Conservation (phyloP, 2,113 vertebrate species). For the Dromiciops gliroides region DNA sequence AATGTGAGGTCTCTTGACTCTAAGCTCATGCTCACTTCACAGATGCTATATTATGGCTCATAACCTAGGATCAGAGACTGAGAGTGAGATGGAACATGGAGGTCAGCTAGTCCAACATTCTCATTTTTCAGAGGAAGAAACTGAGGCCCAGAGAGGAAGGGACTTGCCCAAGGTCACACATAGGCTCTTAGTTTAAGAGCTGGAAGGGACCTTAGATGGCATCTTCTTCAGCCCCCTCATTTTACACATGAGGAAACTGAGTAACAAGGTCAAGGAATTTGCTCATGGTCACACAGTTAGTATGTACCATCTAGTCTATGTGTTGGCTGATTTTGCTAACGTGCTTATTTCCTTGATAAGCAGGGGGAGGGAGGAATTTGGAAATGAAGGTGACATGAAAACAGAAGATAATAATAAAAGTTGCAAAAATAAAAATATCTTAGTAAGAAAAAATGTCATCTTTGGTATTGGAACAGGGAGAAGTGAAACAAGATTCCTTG, state of each 20-base stretch:
- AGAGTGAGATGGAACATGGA: background rate
- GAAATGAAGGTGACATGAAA: background rate
- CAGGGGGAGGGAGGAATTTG: background rate
- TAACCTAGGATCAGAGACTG: background rate
- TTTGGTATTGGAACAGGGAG: background rate
- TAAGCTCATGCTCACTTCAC: background rate
- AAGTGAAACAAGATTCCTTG: background rate
- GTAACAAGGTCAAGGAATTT: background rate
- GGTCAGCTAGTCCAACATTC: background rate
- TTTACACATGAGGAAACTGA: background rate
- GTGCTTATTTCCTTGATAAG: background rate
- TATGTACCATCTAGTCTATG: background rate
- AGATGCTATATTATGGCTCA: background rate
- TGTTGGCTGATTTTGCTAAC: background rate
- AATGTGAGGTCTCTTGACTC: background rate
- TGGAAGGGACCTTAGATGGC: background rate
- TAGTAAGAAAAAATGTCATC: background rate
- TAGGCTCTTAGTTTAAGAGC: background rate
- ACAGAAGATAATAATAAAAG: background rate
- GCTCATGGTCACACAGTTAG: background rate
- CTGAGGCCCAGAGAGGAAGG: background rate
- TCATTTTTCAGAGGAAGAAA: background rate
- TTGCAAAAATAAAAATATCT: background rate
- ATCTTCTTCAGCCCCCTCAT: background rate
- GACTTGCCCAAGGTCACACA: background rate